Percentiles rank a stretch among this genome's conserved stretches.
Evolutionary conservation across 2,797 vertebrate species (phyloP).

Genomic region (Sebastes oblongus): DNA sequence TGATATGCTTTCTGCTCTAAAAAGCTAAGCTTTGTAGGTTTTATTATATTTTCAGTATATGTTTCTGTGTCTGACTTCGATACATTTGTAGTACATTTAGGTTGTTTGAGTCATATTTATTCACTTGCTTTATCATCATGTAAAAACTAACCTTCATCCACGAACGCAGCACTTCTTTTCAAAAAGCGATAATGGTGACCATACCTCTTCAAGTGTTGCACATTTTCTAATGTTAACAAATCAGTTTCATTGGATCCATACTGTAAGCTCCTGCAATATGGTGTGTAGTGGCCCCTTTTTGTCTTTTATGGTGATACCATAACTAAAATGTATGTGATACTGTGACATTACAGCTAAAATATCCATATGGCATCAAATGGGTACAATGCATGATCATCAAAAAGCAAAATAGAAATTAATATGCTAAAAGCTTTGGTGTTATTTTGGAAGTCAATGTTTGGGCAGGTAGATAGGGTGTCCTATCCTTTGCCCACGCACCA

Average conservation of each 20-base stretch:
- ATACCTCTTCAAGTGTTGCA: not conserved
- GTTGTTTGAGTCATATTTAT: slow-evolving; percentile 1
- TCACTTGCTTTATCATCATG: not conserved
- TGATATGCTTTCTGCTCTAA: not conserved
- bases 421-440: not conserved
- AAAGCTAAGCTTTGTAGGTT: not conserved
- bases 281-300: not conserved
- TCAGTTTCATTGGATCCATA: not conserved
- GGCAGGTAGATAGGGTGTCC: not conserved
- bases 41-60: not conserved
- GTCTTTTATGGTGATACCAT: not conserved
- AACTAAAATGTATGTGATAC: slow-evolving; percentile 11
- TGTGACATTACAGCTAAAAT: slow-evolving; percentile 18
- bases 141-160: not conserved
- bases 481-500: slow-evolving; percentile 52
- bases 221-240: slow-evolving; percentile 1
- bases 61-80: not conserved
- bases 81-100: not conserved
- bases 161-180: not conserved
- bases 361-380: not conserved
- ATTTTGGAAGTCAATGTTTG: not conserved
- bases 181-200: not conserved
- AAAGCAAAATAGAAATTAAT: not conserved
- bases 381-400: slow-evolving; percentile 2
- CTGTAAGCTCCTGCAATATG: slow-evolving; percentile 8